Evolutionary conservation across 2,113 vertebrate genomes (phyloP).

Genomic region (Scortum barcoo): DNA sequence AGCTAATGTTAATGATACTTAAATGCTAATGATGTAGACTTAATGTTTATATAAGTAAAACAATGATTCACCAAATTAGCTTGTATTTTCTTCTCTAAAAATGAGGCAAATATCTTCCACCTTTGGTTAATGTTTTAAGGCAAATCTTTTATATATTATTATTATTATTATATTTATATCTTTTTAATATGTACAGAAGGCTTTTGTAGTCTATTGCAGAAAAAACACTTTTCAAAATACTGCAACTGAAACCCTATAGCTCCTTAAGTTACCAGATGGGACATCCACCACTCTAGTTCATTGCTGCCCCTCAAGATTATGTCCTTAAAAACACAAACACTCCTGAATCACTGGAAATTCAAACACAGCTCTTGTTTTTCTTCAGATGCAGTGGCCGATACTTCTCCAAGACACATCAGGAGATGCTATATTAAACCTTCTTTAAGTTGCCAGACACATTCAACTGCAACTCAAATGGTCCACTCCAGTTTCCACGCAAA

Average conservation of each 20-base stretch:
- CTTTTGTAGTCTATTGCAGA: background rate
- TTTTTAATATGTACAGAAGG: background rate
- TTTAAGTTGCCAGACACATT: background rate
- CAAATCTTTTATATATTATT: background rate
- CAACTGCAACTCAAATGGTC: background rate
- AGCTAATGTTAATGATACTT: background rate
- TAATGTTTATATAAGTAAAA: background rate
- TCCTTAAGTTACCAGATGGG: background rate
- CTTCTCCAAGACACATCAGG: background rate
- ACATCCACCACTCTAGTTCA: background rate
- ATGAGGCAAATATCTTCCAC: background rate
- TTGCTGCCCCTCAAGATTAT: background rate
- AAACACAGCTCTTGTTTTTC: background rate
- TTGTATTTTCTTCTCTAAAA: background rate
- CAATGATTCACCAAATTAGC: background rate
- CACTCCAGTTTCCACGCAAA: background rate
- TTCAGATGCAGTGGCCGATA: background rate
- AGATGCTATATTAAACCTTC: background rate
- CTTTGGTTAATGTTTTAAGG: background rate
- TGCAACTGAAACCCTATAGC: background rate
- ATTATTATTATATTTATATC: too few relatives aligned
- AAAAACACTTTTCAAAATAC: too few relatives aligned
- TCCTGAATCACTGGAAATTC: background rate
- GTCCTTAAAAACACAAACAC: background rate
- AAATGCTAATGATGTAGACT: too few relatives aligned